phyloP scores from a whole-genome alignment of 2,113 vertebrate genomes.

The Equus przewalskii region DNA sequence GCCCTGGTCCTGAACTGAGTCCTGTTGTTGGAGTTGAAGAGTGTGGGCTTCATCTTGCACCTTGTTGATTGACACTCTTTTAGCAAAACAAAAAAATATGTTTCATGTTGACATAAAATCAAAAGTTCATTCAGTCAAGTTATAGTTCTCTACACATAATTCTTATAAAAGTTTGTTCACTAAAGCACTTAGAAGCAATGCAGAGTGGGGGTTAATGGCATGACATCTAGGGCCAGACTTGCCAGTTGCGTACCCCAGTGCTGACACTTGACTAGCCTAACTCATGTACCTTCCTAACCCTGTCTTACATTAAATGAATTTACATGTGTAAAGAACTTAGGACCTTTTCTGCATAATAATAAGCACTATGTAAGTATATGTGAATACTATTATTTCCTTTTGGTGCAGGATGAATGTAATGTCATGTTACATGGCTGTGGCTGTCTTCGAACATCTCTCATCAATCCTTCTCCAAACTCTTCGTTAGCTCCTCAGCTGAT shows the following conservation, averaged over 20 bases:
- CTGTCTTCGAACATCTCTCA: not conserved
- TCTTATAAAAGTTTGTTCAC: not conserved
- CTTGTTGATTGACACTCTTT: not conserved
- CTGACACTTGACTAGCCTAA: not conserved
- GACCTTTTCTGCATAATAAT: not conserved
- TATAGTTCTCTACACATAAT: not conserved
- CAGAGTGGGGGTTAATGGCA: not conserved
- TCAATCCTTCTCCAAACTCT: not conserved
- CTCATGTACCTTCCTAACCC: not conserved
- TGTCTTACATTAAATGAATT: not conserved
- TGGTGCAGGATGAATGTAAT: not conserved
- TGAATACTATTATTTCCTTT: not conserved
- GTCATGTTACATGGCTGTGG: not conserved
- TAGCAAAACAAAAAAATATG: not conserved
- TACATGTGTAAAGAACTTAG: not conserved
- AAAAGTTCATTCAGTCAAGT: not conserved
- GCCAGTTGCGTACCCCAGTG: not conserved
- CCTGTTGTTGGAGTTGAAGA: not conserved
- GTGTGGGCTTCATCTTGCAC: not conserved
- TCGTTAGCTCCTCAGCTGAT: not conserved
- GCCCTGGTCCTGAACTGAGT: not conserved
- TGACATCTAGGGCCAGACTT: not conserved
- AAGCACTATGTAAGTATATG: not conserved
- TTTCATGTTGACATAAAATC: not conserved
- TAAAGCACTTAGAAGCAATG: not conserved